A percentile compares a stretch with the other conserved stretches of the same genome.
Evolutionary conservation across 1,140 invertebrate genomes (phyloP).

Genomic region (Drosophila sp.): DNA sequence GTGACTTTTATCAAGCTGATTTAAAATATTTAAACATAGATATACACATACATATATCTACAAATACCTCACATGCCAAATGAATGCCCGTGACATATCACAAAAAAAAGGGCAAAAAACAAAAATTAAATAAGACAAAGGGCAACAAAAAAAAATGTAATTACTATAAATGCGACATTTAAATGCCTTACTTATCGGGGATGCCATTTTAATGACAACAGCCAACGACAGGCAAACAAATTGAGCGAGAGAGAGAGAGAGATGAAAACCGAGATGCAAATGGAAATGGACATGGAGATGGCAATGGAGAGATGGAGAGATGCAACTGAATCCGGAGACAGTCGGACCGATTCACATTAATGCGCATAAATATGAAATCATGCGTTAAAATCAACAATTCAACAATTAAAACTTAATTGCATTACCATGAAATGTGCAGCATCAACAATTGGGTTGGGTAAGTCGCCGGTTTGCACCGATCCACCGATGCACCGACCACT

Average conservation of each 20-base stretch:
- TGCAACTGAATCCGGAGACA: conserved; percentile 22
- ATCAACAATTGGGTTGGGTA: conserved; percentile 63
- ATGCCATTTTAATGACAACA: conserved; percentile 74
- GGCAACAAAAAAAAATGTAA: conserved; percentile 46
- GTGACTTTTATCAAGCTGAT: conserved; percentile 34
- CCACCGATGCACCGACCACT: not conserved
- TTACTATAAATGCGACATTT: conserved; percentile 81
- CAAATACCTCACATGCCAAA: not conserved
- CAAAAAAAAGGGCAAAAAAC: not conserved
- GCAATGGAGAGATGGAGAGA: not conserved
- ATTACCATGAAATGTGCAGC: conserved; percentile 81
- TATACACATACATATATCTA: not conserved
- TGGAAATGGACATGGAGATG: conserved; percentile 35
- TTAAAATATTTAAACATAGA: not conserved
- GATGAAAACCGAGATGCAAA: conserved; percentile 38
- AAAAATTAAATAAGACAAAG: conserved; percentile 3
- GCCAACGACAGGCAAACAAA: conserved; percentile 22
- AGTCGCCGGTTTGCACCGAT: not conserved
- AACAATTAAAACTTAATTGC: conserved; percentile 82
- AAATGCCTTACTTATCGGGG: conserved; percentile 76
- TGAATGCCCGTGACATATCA: conserved; percentile 9
- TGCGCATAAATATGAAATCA: conserved; percentile 81
- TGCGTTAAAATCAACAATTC: conserved; percentile 82
- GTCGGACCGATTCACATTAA: conserved; percentile 69
- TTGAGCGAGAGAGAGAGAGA: not conserved